Base-by-base conservation (phyloP, 2,113 vertebrate species). In the Eptatretus burgeri region DNA sequence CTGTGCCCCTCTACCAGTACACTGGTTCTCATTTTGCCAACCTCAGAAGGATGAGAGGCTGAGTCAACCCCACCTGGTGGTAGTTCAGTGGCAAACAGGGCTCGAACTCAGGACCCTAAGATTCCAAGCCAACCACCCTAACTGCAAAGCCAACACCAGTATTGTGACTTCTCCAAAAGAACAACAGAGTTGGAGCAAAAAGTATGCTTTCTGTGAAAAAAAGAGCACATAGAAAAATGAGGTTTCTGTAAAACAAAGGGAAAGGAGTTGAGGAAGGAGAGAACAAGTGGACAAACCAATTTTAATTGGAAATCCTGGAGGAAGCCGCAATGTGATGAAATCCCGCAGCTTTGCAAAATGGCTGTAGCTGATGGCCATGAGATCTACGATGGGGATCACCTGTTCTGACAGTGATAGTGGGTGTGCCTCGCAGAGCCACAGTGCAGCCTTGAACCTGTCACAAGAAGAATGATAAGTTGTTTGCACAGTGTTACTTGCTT, bases 281-380 rank as follows among this genome's bases (percentile, higher is more conserved):
- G 53, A 52, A 14, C 19, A 27, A 63, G 66, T 5, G 16, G 9
- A 13, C 51, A 52, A 68, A 77, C 77, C 77, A 68, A 80, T 79
- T 69, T 77, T 79, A 17, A 80, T 75, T 11, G 78, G 78, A 69
- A 80, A 80, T 19, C 78, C 78, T 13, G 78, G 77, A 0, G 79
- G 79, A 27, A 81, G 72, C 53, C 75, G 75, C 62, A 80, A 70
- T 17, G 77, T 79, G 72, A 81, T 81, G 69, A 81, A 81, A 69
- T 81, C 79, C 5, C 79, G 74, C 64, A 81, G 70, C 68, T 81
- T 81, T 64, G 78, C 79, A 66, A 81, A 81, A 71, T 81, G 79
- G 51, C 78, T 77, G 1, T 81, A 80, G 27, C 78, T 79, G 64
- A 81, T 81, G 60, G 79, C 79, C 79, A 81, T 81, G 68, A 81